phyloP scores from a whole-genome alignment of 2,113 vertebrate genomes.

The Cavia aperea region DNA sequence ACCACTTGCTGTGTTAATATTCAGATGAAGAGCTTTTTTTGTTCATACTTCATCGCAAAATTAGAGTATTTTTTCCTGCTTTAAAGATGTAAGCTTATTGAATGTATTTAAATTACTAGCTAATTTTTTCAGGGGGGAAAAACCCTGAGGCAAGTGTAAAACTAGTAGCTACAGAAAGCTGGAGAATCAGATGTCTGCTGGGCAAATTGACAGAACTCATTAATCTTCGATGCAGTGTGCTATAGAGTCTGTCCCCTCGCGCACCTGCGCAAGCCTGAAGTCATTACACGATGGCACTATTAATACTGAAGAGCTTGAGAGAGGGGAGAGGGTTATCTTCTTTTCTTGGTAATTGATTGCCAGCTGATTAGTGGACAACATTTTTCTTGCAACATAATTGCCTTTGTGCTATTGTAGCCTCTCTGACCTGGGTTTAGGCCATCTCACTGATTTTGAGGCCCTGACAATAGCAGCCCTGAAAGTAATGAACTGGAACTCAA shows the following conservation, averaged over 20 bases:
- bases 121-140: slow-evolving; percentile 63
- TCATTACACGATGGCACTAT: slow-evolving; percentile 87
- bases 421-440: slow-evolving; percentile 76
- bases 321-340: slow-evolving; percentile 82
- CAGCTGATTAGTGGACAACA: slow-evolving; percentile 84
- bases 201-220: slow-evolving; percentile 88
- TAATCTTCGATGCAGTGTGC: slow-evolving; percentile 82
- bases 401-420: slow-evolving; percentile 78
- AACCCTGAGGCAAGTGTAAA: slow-evolving; percentile 75
- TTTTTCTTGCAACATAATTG: slow-evolving; percentile 83
- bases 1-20: slow-evolving; percentile 49
- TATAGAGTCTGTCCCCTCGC: slow-evolving; percentile 81
- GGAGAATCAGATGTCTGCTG: slow-evolving; percentile 84
- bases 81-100: slow-evolving; percentile 54
- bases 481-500: slow-evolving; percentile 81
- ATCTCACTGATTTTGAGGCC: slow-evolving; percentile 72
- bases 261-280: slow-evolving; percentile 83
- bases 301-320: slow-evolving; percentile 82
- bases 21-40: slow-evolving; percentile 56
- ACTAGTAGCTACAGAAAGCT: slow-evolving; percentile 78
- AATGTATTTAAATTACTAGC: slow-evolving; percentile 75
- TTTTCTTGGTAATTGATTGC: slow-evolving; percentile 85
- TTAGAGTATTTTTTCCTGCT: slow-evolving; percentile 13
- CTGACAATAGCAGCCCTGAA: slow-evolving; percentile 72
- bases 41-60: slow-evolving; percentile 65